Base-by-base conservation (phyloP, 2,888 invertebrate species). In the Flabesymbios commensalis region DNA sequence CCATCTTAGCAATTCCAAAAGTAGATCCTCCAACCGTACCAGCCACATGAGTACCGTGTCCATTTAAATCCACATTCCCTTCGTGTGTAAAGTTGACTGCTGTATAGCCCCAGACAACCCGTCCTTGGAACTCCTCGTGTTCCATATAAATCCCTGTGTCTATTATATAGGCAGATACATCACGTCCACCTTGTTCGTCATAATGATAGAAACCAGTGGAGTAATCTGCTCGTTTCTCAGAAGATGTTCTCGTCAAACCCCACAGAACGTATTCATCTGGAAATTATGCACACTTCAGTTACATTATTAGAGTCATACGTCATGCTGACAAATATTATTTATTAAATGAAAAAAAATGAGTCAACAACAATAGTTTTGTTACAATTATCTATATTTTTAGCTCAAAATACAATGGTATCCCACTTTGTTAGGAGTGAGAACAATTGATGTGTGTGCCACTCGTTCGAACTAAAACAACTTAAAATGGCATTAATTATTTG, bases 1-100 rank as follows among this genome's bases (percentile, higher is more conserved):
- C 55, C 7, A 42, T 17, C 24, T 60, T 60, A 28, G 60, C 59
- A 47, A 63, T 29, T 3, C 63, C 63, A n/a, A 47, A 51, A 1
- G 59, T 63, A 33, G 48, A 49, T 2, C 60, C 55, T 14, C 36
- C 63, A 22, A 56, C 53, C 17, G 51, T 54, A 2, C 56, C 29
- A 22, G 54, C 56, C 7, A 56, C 54, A 22, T 56, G 51, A 7
- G 54, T 54, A 14, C 54, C 54, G 31, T 54, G 54, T 7, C 54
- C 54, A 22, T 54, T 54, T 7, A 22, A 14, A 51, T 54, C 54
- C 22, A n/a, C 54, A n/a, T 43, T 43, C 19, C 54, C 54, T 54
- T 54, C 54, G 39, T n/a, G 10, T 7, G 14, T 7, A 7, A 45
- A 7, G 19, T 7, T 7, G 22, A 7, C 7, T 22, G 45, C 45